Evolutionary conservation across 2,113 vertebrate species (phyloP).

Genomic region (Nestor notabilis): DNA sequence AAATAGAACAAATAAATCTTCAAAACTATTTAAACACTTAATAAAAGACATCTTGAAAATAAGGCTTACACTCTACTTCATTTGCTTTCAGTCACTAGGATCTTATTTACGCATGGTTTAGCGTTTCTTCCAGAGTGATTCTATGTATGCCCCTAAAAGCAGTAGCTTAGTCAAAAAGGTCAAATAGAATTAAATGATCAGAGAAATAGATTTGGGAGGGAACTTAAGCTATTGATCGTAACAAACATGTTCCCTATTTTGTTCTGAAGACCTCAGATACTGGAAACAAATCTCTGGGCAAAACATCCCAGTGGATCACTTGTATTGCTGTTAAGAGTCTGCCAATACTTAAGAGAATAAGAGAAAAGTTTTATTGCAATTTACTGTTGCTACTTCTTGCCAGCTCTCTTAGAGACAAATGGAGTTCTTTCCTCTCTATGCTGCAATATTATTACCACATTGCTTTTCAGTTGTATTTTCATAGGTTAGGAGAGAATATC

Average conservation of each 20-base stretch:
- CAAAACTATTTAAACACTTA: background rate
- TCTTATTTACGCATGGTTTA: background rate
- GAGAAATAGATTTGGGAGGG: background rate
- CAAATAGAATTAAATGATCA: background rate
- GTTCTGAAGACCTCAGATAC: background rate
- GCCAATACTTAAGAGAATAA: background rate
- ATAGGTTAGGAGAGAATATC: background rate
- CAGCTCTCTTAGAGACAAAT: background rate
- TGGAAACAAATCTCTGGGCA: background rate
- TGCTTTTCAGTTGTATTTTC: background rate
- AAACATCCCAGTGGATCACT: background rate
- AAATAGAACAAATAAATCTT: background rate
- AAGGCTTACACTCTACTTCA: background rate
- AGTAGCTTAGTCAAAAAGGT: background rate
- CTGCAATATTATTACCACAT: background rate
- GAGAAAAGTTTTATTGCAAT: background rate
- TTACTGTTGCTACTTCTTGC: background rate
- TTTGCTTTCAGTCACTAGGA: background rate
- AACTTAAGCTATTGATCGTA: background rate
- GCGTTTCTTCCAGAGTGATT: background rate
- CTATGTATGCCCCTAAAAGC: accelerated
- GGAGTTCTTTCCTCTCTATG: background rate
- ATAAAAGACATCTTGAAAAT: background rate
- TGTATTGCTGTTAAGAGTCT: background rate
- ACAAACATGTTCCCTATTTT: background rate